Conservation (phyloP, 2,888 invertebrate genomes). For the Stenichneumon culpator region DNA sequence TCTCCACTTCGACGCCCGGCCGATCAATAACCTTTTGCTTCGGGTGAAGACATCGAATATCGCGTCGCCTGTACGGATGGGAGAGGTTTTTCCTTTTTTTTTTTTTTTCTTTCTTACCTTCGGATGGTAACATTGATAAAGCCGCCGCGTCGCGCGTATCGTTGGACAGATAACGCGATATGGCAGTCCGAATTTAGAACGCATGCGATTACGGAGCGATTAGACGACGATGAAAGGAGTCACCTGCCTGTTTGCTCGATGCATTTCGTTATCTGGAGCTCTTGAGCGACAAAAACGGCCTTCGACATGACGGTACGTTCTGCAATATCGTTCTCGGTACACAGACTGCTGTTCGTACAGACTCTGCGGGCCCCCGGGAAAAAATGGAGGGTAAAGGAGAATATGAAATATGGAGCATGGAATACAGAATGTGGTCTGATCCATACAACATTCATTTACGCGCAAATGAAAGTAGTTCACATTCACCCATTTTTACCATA, state of each 20-base stretch:
- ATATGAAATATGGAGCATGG: too few species aligned
- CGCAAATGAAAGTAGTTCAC: too few species aligned
- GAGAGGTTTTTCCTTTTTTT: constrained; percentile 4
- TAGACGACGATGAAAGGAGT: background rate
- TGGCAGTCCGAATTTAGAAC: constrained; percentile 1
- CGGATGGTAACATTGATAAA: background rate
- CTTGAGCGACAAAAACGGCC: background rate
- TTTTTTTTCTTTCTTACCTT: background rate
- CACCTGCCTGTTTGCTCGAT: constrained; percentile 15
- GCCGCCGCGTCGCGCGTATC: background rate
- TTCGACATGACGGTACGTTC: background rate
- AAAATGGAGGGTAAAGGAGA: too few species aligned
- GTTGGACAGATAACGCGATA: background rate
- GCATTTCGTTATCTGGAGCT: background rate
- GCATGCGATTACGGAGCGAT: background rate
- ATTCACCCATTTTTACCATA: too few species aligned
- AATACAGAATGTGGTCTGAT: too few species aligned
- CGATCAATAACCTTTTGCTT: constrained; percentile 38
- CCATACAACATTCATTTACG: too few species aligned
- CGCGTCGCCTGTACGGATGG: constrained; percentile 28
- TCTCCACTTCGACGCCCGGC: constrained; percentile 28
- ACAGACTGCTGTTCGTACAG: background rate
- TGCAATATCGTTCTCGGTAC: background rate
- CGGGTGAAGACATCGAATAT: constrained; percentile 51
- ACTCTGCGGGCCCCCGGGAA: too few species aligned